These are phyloP conservation scores for Perithous albicinctus DNA, from an alignment of 2,888 invertebrate genomes.

Conservation along the genomic window DNA sequence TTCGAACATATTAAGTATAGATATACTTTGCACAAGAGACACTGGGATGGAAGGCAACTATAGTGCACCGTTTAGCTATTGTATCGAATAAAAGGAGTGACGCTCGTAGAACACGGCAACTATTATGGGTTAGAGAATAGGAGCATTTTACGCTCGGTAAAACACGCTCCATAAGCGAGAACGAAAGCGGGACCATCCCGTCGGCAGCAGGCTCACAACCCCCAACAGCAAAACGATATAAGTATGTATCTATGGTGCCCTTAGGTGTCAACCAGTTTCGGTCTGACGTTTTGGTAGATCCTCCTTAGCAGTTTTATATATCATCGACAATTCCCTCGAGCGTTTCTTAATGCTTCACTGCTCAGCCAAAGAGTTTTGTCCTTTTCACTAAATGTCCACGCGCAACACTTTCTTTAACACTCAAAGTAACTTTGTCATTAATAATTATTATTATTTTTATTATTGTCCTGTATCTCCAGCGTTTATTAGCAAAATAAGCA, in stretches of 20 bases:
- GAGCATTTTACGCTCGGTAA: constrained; percentile 83
- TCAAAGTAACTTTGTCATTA: background rate
- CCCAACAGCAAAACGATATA: constrained; percentile 42
- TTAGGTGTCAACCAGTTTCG: constrained; percentile 80
- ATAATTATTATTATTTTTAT: constrained; percentile 14
- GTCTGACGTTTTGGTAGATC: constrained; percentile 73
- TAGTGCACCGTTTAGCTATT: constrained; percentile 37
- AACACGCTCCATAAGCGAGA: constrained; percentile 74
- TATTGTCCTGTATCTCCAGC: too few relatives aligned
- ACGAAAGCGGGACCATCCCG: constrained; percentile 52
- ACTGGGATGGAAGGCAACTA: constrained; percentile 11
- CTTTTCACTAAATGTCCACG: constrained; percentile 6
- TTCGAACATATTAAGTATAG: constrained; percentile 11
- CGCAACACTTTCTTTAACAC: background rate
- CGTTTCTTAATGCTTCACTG: constrained; percentile 54
- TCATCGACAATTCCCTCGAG: constrained; percentile 29
- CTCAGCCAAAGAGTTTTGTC: constrained; percentile 58
- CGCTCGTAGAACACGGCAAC: constrained; percentile 74
- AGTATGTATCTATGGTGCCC: constrained; percentile 71
- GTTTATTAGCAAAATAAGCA: too few relatives aligned
- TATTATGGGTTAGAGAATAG: constrained; percentile 81
- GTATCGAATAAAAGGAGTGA: constrained; percentile 73
- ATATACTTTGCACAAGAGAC: background rate
- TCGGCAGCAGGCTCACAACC: constrained; percentile 69
- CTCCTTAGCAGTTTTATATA: constrained; percentile 54